These are phyloP conservation scores for Catostylus mosaicus DNA, from an alignment of 30 jellyfish, hydroid and myxozoan genomes.

Conservation along the genomic window DNA sequence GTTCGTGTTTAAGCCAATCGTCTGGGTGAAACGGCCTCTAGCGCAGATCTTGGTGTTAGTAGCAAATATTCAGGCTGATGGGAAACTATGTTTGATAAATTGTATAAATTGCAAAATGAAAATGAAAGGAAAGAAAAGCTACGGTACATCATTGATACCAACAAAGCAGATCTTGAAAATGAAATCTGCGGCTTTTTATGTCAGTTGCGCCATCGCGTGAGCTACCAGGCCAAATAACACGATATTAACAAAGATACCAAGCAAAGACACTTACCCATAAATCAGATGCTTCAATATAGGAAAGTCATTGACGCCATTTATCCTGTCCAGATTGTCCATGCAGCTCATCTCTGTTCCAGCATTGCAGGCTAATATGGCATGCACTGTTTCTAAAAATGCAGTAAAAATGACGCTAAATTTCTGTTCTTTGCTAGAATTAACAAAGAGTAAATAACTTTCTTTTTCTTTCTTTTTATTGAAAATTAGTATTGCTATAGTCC, in stretches of 20 bases:
- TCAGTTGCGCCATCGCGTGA: too few species aligned
- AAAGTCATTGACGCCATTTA: slow-evolving; percentile 19
- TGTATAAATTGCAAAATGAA: too few species aligned
- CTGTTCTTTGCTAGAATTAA: neutral
- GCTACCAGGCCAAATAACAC: neutral
- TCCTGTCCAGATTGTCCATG: slow-evolving; percentile 40
- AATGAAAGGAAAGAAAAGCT: neutral
- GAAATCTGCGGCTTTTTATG: too few species aligned
- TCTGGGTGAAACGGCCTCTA: too few species aligned
- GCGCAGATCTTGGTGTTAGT: too few species aligned
- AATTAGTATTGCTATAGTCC: neutral
- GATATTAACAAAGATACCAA: neutral
- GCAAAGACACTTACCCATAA: neutral
- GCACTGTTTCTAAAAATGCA: slow-evolving; percentile 27
- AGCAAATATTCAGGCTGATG: too few species aligned
- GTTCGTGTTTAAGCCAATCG: too few species aligned
- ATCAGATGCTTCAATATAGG: slow-evolving; percentile 41
- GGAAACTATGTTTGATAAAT: too few species aligned
- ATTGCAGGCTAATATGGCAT: slow-evolving; percentile 69
- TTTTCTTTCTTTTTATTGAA: neutral
- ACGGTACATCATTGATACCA: neutral
- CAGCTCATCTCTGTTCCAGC: slow-evolving; percentile 75
- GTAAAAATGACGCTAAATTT: neutral
- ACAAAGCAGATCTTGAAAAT: neutral
- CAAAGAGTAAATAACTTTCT: too few species aligned